Base-by-base conservation (phyloP, 2,113 vertebrate genomes). In the Catharus fuscescens region DNA sequence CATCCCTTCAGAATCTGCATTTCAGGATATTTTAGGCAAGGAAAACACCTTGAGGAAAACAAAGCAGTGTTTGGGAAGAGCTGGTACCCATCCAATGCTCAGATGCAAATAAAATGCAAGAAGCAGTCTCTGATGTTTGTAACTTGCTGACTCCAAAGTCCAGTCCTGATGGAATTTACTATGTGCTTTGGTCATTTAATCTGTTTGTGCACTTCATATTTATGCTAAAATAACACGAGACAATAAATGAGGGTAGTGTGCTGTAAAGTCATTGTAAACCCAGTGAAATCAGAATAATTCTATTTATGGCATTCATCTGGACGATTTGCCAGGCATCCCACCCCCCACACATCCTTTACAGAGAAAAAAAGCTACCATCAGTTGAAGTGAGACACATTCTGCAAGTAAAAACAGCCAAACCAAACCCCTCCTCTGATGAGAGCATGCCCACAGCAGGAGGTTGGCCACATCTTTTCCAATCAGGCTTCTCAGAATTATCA, bases 321-420 rank as follows among this genome's bases (percentile, higher is more conserved):
- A 94, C 97, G 96, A 96, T 96, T 96, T 83, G 88, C 84, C 96
- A 92, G 95, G 90, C 80, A 84, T 86, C 81, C 71, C 59, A 25
- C 4, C 10, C 48, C 28, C 10, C 15, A 2, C 6, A 40, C 88
- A 93, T 78, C 15, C 25, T 91, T 96, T 76, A 93, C 94, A 97
- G 97, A 81, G 52, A 85, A 84, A 96, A 98, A 98, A 98, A 95
- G 96, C 97, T 97, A 97, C 95, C 92, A 90, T 96, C 96, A 85
- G 91, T 96, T 87, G 62, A 92, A 97, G 95, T 90, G 96, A 97
- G 82, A 96, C 88, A 95, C 80, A 96, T 94, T 95, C 93, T 93
- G 96, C 95, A 71, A 92, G 97, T 87, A 96, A 94, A 96, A 94
- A 96, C 86, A 32, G 80, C 34, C 16, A 44, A 94, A 95, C 95